A percentile compares a stretch with the other conserved stretches of the same genome.
Conservation (phyloP, 64 coral and sea anemone species). For the Porites australiensis region DNA sequence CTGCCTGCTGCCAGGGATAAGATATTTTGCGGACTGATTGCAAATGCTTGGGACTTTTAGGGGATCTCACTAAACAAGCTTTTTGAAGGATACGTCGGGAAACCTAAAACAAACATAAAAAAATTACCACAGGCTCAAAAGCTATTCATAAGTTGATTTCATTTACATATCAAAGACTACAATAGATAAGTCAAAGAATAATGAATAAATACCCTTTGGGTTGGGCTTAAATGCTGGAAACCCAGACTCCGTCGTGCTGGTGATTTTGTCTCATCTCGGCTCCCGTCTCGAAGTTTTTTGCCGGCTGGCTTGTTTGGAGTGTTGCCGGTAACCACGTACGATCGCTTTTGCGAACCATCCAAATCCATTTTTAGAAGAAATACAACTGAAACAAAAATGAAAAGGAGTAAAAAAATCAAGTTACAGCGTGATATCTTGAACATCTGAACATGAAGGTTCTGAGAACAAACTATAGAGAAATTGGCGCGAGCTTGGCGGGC, state of each 20-base stretch:
- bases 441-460: neutral
- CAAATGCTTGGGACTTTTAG: neutral
- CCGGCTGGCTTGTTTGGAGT: neutral
- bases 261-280: neutral
- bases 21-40: neutral
- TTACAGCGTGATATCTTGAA: neutral
- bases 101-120: neutral
- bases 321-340: neutral
- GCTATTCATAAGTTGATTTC: too few species aligned
- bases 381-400: too few species aligned
- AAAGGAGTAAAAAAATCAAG: neutral
- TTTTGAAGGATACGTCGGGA: neutral
- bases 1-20: neutral
- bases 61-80: neutral
- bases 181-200: neutral
- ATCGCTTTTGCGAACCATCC: constrained; percentile 1
- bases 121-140: neutral
- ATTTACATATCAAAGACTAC: too few species aligned
- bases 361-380: neutral
- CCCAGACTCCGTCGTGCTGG: neutral
- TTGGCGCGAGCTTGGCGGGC: neutral
- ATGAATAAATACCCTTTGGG: neutral
- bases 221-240: neutral
- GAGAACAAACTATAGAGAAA: neutral
- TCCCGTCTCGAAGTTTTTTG: neutral